A percentile compares a stretch with the other conserved stretches of the same genome.
Conservation (phyloP, 2,797 vertebrate genomes). For the Hydrocynus forskahlii region DNA sequence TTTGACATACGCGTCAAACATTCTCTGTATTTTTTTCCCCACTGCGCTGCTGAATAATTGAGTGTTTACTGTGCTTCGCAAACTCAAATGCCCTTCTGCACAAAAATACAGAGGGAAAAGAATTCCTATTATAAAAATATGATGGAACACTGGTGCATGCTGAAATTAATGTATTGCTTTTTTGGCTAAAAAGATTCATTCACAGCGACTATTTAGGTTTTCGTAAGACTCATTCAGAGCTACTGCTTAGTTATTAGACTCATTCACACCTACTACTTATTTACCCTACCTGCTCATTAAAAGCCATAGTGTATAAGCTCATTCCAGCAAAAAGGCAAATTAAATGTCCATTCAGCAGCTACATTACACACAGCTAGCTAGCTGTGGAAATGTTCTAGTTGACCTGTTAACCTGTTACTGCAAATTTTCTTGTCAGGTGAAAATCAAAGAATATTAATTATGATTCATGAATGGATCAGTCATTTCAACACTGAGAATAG, state of each 20-base stretch:
- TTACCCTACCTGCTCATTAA: no score
- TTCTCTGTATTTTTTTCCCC: conserved; percentile 34
- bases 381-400: no score
- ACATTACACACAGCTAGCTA: no score
- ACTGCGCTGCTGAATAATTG: conserved; percentile 50
- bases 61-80: conserved; percentile 49
- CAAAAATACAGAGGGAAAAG: neutral
- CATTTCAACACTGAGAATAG: no score
- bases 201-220: neutral
- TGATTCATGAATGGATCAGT: no score
- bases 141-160: neutral
- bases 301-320: no score
- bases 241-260: neutral
- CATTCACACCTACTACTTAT: no score
- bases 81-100: conserved; percentile 48
- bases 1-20: conserved; percentile 58
- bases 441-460: no score
- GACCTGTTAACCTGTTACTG: no score
- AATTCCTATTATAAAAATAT: conserved; percentile 9
- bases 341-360: no score
- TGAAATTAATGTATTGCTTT: conserved; percentile 7
- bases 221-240: neutral
- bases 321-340: no score
- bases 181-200: neutral
- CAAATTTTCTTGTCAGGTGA: no score